phyloP scores from a whole-genome alignment of 64 coral and sea anemone species.

The Catalaphyllia jardinei region DNA sequence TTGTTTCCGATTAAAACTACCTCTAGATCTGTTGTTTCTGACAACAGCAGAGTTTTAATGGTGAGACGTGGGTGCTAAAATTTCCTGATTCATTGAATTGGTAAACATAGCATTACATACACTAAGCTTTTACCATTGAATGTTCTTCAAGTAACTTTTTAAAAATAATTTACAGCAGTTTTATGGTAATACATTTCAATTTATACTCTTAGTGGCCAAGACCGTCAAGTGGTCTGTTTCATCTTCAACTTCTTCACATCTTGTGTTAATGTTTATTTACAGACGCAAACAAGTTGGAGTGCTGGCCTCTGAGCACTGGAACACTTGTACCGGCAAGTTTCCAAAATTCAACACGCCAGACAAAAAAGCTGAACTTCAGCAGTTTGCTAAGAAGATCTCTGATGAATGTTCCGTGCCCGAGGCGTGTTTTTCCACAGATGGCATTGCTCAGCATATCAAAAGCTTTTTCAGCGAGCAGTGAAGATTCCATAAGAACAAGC shows the following conservation, averaged over 20 bases:
- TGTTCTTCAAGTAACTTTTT: too few species aligned
- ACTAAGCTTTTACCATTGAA: too few species aligned
- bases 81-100: too few species aligned
- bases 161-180: too few species aligned
- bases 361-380: slow-evolving; percentile 7
- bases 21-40: too few species aligned
- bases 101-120: too few species aligned
- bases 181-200: background rate
- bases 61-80: too few species aligned
- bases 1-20: too few species aligned
- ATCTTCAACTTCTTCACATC: slow-evolving; percentile 14
- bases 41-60: too few species aligned
- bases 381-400: slow-evolving; percentile 32
- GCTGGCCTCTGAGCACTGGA: background rate
- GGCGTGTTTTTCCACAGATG: slow-evolving; percentile 20
- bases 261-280: slow-evolving; percentile 3
- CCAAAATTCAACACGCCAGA: slow-evolving; percentile 46
- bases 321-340: slow-evolving; percentile 6
- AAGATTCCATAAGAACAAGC: slow-evolving; percentile 9
- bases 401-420: slow-evolving; percentile 24
- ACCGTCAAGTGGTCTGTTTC: background rate
- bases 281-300: slow-evolving; percentile 44
- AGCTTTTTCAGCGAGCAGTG: slow-evolving; percentile 43
- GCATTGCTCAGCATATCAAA: slow-evolving; percentile 45
- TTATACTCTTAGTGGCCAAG: background rate